Conservation (phyloP, 2,888 invertebrate genomes). For the Eupeodes latifasciatus region DNA sequence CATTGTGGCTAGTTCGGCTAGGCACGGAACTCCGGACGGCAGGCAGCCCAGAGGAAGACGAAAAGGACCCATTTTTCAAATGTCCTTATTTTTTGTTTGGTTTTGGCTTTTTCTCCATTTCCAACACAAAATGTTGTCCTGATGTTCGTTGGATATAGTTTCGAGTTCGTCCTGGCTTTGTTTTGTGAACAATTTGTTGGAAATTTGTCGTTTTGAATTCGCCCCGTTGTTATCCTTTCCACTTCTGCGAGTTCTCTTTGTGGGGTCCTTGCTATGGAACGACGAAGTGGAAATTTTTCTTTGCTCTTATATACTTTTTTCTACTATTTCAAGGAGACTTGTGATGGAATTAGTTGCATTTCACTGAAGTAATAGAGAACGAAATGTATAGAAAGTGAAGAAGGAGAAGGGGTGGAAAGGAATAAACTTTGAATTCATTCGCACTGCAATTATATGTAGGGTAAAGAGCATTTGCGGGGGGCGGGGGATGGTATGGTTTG, state of each 20-base stretch:
- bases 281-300: slow-evolving; percentile 61
- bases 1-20: background rate
- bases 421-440: slow-evolving; percentile 71
- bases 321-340: slow-evolving; percentile 54
- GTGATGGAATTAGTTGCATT: slow-evolving; percentile 73
- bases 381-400: background rate
- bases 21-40: background rate
- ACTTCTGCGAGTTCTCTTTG: slow-evolving; percentile 49
- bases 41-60: no score
- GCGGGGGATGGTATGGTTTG: background rate
- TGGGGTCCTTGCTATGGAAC: slow-evolving; percentile 51
- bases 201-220: slow-evolving; percentile 64
- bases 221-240: slow-evolving; percentile 57
- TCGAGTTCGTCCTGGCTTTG: slow-evolving; percentile 58
- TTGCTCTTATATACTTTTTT: slow-evolving; percentile 1
- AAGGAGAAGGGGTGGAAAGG: background rate
- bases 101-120: background rate
- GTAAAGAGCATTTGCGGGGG: slow-evolving; percentile 1
- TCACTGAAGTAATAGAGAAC: slow-evolving; percentile 59
- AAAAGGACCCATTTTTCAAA: slow-evolving; percentile 7
- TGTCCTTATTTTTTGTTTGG: slow-evolving; percentile 21
- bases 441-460: slow-evolving; percentile 69
- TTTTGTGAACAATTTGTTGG: slow-evolving; percentile 64
- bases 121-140: slow-evolving; percentile 28
- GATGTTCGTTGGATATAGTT: slow-evolving; percentile 25